Evolutionary conservation across 2,888 invertebrate species (phyloP), one percentile per base, ranked within the genome.

Genomic region (Aelia acuminata): DNA sequence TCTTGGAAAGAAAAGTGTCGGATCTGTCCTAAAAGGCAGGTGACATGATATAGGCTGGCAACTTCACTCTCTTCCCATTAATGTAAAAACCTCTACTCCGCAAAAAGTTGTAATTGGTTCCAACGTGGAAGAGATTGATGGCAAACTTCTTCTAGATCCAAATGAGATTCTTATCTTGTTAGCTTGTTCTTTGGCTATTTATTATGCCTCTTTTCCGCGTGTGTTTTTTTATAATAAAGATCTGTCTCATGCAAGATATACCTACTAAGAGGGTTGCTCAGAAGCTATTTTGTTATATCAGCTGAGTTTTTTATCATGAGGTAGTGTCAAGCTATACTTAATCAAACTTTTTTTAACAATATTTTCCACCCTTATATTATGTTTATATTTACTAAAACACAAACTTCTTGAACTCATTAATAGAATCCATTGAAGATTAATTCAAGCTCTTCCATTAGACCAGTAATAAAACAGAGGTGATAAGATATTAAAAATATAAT

Each of bases 81-180:
- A 80, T 80, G 43, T n/a, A 43, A 80, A 80, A 80, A 43, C 80
- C 39, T 43, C n/a, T 4, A 22, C 11, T 3, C 47, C 13, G 11
- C 39, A 47, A 47, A 80, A 80, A 43, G 43, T 80, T 43, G 43
- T 43, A 80, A 43, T 43, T 43, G 22, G 43, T 80, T 80, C 80
- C n/a, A 80, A 43, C 13, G 10, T 43, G n/a, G 15, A 80, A 43
- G 5, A 39, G 43, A 80, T 80, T 47, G n/a, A 70, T 70, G n/a
- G 43, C 22, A 43, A 80, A 80, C 80, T 80, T 80, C 3, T 80
- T 80, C 43, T n/a, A n/a, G 43, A 47, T 80, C 43, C 11, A n/a
- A 80, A 80, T 80, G 7, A 80, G 80, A 43, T 43, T 80, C 80
- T 80, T 80, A 80, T 43, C 80, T 80, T 47, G 80, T 80, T 80